Evolutionary conservation across 2,888 invertebrate genomes (phyloP), one percentile per base, ranked within the genome.

Genomic region (Gandaritis pyraliata): DNA sequence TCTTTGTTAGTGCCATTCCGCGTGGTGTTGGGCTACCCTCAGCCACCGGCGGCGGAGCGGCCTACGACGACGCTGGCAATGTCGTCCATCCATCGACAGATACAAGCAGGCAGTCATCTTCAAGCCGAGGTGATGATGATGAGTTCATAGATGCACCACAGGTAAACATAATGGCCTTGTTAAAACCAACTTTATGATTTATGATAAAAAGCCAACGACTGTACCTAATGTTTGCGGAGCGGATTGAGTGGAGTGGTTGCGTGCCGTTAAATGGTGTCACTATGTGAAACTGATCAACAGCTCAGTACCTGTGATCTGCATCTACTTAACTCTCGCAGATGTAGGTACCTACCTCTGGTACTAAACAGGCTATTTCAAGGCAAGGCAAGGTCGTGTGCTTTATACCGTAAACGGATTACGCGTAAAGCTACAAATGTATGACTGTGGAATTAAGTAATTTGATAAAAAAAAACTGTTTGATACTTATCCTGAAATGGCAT

Each of bases 271-370:
- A 18, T 52, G 52, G 18, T 33, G 49, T 61, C 56, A 62, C 56
- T 58, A 59, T 53, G 49, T 49, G 56, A 56, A 53, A 59, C 57
- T 36, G 61, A 55, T 36, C 48, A 53, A 53, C 58, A 29, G 30
- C 58, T 49, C 45, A 23, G 18, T 51, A 41, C 39, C 23, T 23
- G n/a, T 2, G 36, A 38, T 30, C 50, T 18, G n/a, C n/a, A n/a
- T n/a, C n/a, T n/a, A n/a, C n/a, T n/a, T n/a, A n/a, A n/a, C n/a
- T n/a, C n/a, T n/a, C n/a, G n/a, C n/a, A n/a, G n/a, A n/a, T 5
- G 23, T 23, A 23, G 23, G 23, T 23, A 23, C 23, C 23, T 23
- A 2, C 23, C 18, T 39, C 39, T 39, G n/a, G n/a, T 38, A 39
- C 12, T 53, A 38, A 57, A 57, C 50, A 51, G 45, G 38, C 45